Evolutionary conservation across 2,113 vertebrate genomes (phyloP), one percentile per base, ranked within the genome.

Genomic region (Alligator sinensis): DNA sequence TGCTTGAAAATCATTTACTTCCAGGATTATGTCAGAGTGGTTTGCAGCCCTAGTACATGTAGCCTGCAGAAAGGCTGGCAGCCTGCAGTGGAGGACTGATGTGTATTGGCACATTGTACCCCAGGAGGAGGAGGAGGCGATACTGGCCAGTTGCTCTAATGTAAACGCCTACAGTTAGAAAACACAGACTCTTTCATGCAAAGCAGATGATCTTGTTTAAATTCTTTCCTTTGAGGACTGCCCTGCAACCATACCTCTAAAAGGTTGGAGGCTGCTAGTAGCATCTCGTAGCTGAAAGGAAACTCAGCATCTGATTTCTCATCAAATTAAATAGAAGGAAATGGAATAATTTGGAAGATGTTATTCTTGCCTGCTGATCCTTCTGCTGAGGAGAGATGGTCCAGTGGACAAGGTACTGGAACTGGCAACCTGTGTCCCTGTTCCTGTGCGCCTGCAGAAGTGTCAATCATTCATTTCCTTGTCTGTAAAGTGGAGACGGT

Each of bases 381-480:
- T 38, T 2, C 5, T 6, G 0, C 3, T 0, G 0, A 68, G 19
- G 27, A 27, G 13, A 61, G 22, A 38, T 22, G 54, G 22, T 38
- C 0, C 0, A 27, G 6, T 68, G 9, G 0, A 61, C 24, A 0
- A 1, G 1, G 34, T 13, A 17, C 30, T 1, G 3, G 15, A 12
- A 30, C 27, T 11, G 82, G 74, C 11, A 30, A 1, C 15, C 55
- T 6, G 0, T 13, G 47, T 38, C 17, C 17, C 60, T 9, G 5
- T 21, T 0, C 7, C 80, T 6, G 22, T 0, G 15, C 17, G 0
- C 6, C 54, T 47, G 38, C 78, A 68, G 24, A 1, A 80, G 25
- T n/a, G 0, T 55, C 21, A 25, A 0, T 76, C 2, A 2, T 28
- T 9, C 38, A 30, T 8, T 57, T 75, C 66, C 17, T 34, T 1